Percentiles rank a stretch among this genome's conserved stretches.
Evolutionary conservation across 2,888 invertebrate species (phyloP).

Genomic region (Rhyacophila evoluta): DNA sequence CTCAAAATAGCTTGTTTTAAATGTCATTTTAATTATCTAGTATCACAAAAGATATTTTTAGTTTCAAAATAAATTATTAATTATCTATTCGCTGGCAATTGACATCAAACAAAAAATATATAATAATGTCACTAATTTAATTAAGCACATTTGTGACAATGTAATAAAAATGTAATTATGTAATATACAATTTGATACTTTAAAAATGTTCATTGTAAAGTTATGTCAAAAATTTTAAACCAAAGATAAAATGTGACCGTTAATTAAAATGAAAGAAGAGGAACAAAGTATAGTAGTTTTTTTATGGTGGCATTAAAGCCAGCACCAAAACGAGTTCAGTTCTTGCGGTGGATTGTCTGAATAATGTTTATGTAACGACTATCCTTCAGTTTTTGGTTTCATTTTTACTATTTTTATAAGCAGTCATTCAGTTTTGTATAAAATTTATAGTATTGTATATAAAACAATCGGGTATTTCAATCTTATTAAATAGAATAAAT

Average conservation of each 20-base stretch:
- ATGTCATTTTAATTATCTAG: no score
- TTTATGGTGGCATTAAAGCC: constrained; percentile 1
- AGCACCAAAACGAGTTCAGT: background rate
- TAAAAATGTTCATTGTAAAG: background rate
- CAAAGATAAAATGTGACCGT: constrained; percentile 7
- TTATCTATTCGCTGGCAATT: no score
- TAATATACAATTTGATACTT: no score
- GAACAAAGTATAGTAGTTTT: background rate
- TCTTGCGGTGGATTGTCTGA: constrained; percentile 9
- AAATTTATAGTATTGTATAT: background rate
- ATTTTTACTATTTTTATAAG: background rate
- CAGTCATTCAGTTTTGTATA: background rate
- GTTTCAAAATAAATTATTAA: no score
- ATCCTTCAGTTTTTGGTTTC: background rate
- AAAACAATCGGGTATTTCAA: background rate
- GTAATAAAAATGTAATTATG: no score
- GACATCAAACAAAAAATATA: no score
- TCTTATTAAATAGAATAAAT: background rate
- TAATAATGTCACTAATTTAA: no score
- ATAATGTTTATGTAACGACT: background rate
- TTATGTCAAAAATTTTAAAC: background rate
- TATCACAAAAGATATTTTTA: no score
- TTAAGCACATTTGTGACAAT: no score
- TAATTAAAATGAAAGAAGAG: constrained; percentile 1
- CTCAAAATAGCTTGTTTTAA: no score